A percentile compares a stretch with the other conserved stretches of the same genome.
Conservation (phyloP, 1,140 invertebrate genomes). For the Drosophila albomicans region DNA sequence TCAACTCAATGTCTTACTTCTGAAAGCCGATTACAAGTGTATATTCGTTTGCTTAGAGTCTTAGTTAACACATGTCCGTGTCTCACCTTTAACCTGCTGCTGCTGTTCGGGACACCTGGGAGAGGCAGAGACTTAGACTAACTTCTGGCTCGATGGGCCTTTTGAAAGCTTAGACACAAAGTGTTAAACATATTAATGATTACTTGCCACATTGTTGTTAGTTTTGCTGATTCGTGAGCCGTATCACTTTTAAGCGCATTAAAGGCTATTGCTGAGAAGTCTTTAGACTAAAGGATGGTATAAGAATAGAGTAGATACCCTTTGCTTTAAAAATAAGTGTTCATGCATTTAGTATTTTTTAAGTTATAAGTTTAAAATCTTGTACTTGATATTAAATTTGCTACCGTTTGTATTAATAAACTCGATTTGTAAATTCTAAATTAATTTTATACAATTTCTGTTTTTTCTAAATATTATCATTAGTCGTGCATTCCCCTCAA, state of each 20-base stretch:
- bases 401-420: no score
- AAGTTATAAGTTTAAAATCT: not conserved
- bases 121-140: not conserved
- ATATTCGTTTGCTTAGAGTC: constrained; percentile 11
- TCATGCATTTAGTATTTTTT: not conserved
- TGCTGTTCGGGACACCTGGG: constrained; percentile 23
- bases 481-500: not conserved
- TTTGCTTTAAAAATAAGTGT: not conserved
- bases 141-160: constrained; percentile 2
- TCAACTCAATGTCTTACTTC: constrained; percentile 18
- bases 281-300: not conserved
- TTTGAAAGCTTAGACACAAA: constrained; percentile 9
- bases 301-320: not conserved
- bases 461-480: not conserved
- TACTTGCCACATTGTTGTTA: constrained; percentile 17
- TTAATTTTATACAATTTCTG: not conserved
- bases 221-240: constrained; percentile 5
- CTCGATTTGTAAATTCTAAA: no score
- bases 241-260: constrained; percentile 42
- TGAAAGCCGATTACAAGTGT: constrained; percentile 35
- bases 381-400: not conserved
- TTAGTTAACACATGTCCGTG: constrained; percentile 33
- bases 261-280: not conserved
- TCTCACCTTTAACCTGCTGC: constrained; percentile 25
- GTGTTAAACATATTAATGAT: constrained; percentile 7